Evolutionary conservation across 2,888 invertebrate genomes (phyloP), one percentile per base, ranked within the genome.

Genomic region (Tetheella fluctuosa): DNA sequence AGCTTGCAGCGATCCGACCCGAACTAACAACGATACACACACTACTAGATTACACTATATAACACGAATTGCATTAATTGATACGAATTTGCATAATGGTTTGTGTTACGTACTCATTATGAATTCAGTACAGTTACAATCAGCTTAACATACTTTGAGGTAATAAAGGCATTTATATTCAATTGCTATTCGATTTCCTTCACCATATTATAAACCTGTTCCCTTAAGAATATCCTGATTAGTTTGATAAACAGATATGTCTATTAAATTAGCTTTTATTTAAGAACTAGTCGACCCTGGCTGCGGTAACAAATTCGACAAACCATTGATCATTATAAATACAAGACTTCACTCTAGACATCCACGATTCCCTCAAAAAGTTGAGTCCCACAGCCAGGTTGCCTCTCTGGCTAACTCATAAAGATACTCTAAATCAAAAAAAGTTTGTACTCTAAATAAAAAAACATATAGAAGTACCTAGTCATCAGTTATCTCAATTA

Each of bases 1-100:
- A 77, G 77, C 76, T 77, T 77, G 76, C 76, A 77, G 76, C 76
- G 72, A 62, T 68, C 63, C 62, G 57, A 69, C 63, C 62, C 65
- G 53, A 67, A 63, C 62, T 70, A 69, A 72, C 68, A 68, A 55
- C 71, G 65, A 70, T 2, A 6, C 65, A 68, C 57, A 64, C 55
- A 65, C 64, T 70, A 70, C 58, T 52, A 60, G 62, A 64, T 60
- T 63, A 62, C 61, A 62, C 68, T 37, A 64, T 67, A 63, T 60
- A 64, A 52, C 60, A 65, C 57, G 37, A 60, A 68, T 20, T 48
- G 48, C 10, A 48, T 70, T 68, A 74, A 76, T 76, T 74, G 70
- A 68, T 70, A 64, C 67, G 60, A 61, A 57, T 56, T 62, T 67
- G 30, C 17, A 17, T 30, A 54, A 20, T 55, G 55, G 55, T 37